Evolutionary conservation across 1,140 invertebrate genomes (phyloP).

Genomic region (Spodoptera litura): DNA sequence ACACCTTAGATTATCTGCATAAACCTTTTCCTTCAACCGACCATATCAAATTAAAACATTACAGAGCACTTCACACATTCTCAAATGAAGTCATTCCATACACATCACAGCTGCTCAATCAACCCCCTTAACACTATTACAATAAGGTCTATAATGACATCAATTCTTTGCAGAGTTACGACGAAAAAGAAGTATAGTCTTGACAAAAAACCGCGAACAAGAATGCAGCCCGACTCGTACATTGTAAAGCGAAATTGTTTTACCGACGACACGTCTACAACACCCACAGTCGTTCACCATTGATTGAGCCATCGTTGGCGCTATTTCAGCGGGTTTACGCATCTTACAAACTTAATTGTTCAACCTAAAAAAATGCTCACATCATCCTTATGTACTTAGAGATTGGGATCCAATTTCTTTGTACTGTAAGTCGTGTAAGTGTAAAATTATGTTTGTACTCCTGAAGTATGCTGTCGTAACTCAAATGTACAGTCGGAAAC

Average conservation of each 20-base stretch:
- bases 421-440: not conserved
- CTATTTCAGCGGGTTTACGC: slow-evolving; percentile 72
- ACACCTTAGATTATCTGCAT: too few relatives aligned
- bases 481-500: slow-evolving; percentile 77
- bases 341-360: slow-evolving; percentile 52
- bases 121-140: not conserved
- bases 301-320: slow-evolving; percentile 80
- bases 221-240: slow-evolving; percentile 53
- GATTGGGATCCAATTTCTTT: slow-evolving; percentile 48
- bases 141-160: not conserved
- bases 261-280: slow-evolving; percentile 69
- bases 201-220: slow-evolving; percentile 29
- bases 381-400: slow-evolving; percentile 25
- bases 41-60: too few relatives aligned
- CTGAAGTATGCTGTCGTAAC: slow-evolving; percentile 78
- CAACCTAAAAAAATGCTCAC: not conserved
- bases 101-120: not conserved
- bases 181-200: slow-evolving; percentile 26
- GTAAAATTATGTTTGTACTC: slow-evolving; percentile 51
- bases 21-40: too few relatives aligned
- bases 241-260: slow-evolving; percentile 81
- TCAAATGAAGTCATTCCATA: too few relatives aligned
- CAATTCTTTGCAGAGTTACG: not conserved
- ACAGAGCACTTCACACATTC: too few relatives aligned
- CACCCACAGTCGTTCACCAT: slow-evolving; percentile 66